phyloP scores from a whole-genome alignment of 1,140 invertebrate genomes.

The Helicoverpa zea region DNA sequence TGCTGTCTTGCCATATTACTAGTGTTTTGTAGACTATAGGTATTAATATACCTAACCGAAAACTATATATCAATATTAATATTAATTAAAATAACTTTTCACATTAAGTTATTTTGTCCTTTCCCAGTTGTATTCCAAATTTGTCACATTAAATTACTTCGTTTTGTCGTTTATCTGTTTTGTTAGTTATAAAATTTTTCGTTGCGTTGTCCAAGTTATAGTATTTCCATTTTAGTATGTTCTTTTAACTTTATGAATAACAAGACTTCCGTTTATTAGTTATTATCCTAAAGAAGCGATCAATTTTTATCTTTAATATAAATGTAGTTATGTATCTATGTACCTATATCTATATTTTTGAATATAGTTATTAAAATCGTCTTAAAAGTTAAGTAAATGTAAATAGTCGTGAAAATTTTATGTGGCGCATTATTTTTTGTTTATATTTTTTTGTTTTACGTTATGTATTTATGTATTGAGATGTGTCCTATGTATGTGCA shows the following conservation, averaged over 20 bases:
- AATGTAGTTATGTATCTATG: constrained; percentile 83
- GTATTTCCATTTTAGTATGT: constrained; percentile 53
- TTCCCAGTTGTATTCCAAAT: constrained; percentile 44
- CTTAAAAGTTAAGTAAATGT: constrained; percentile 79
- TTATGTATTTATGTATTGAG: constrained; percentile 83
- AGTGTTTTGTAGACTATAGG: constrained; percentile 77
- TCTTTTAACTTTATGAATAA: constrained; percentile 49
- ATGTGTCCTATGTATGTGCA: constrained; percentile 61
- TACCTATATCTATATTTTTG: constrained; percentile 84
- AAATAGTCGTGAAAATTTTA: constrained; percentile 86
- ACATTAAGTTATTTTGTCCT: constrained; percentile 46
- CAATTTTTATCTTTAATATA: constrained; percentile 82
- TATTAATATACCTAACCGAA: constrained; percentile 70
- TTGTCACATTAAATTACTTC: constrained; percentile 23
- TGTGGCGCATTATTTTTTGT: constrained; percentile 85
- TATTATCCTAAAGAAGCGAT: constrained; percentile 69
- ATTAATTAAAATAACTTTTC: constrained; percentile 50
- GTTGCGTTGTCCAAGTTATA: constrained; percentile 60
- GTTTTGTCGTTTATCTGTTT: constrained; percentile 50
- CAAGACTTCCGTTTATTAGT: constrained; percentile 78
- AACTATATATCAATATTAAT: constrained; percentile 62
- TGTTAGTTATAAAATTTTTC: constrained; percentile 61
- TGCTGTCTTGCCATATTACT: constrained; percentile 85
- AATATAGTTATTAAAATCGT: constrained; percentile 82
- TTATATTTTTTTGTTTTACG: constrained; percentile 80